Conservation (phyloP, 2,797 vertebrate genomes). For the Serranus cabrilla region DNA sequence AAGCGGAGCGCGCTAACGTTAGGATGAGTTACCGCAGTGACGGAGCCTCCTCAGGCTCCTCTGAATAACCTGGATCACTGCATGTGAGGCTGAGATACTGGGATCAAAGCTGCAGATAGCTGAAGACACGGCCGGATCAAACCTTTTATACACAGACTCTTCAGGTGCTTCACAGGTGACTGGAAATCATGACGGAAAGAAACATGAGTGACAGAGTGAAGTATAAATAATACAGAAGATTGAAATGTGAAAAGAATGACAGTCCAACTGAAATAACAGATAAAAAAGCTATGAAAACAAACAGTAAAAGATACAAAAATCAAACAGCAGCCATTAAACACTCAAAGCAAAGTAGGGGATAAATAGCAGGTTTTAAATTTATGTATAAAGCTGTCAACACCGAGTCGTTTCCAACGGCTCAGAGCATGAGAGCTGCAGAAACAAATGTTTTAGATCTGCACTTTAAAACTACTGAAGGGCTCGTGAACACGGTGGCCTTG, state of each 20-base stretch:
- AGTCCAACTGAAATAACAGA: not conserved
- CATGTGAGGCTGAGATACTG: not conserved
- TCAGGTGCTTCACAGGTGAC: not conserved
- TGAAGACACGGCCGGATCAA: not conserved
- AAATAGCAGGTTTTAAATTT: not conserved
- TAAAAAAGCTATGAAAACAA: not conserved
- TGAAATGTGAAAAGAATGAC: not conserved
- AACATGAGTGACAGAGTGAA: not conserved
- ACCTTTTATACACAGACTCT: no score
- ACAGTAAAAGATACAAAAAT: not conserved
- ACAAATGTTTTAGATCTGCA: not conserved
- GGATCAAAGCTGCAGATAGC: constrained; percentile 7
- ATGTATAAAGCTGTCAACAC: not conserved
- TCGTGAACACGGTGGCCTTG: no score
- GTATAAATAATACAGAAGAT: no score
- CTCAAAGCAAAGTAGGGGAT: not conserved
- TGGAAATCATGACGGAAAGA: no score
- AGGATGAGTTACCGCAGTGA: constrained; percentile 9
- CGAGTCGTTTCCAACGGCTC: not conserved
- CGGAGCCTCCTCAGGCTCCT: constrained; percentile 2
- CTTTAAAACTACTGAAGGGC: constrained; percentile 2
- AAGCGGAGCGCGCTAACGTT: constrained; percentile 10
- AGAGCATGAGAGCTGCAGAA: not conserved
- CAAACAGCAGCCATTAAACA: not conserved
- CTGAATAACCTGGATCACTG: not conserved